phyloP scores from a whole-genome alignment of 2,113 vertebrate genomes.

The Clinocottus analis region DNA sequence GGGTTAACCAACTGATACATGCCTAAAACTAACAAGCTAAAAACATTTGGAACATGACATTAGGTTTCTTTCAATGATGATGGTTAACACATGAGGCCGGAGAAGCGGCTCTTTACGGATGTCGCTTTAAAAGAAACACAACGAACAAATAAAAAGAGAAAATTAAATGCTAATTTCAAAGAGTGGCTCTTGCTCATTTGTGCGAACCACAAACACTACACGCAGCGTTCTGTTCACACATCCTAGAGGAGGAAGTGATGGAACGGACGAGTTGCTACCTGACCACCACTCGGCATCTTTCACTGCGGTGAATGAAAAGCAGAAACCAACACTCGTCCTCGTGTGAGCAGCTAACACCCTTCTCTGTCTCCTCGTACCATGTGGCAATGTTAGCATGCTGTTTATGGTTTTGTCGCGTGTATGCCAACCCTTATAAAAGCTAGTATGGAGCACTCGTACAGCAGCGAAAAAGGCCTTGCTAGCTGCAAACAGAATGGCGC shows the following conservation, averaged over 20 bases:
- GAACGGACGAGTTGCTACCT: constrained; percentile 7
- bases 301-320: constrained; percentile 16
- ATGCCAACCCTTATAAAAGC: constrained; percentile 16
- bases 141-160: background rate
- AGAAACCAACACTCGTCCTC: background rate
- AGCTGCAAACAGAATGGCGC: background rate
- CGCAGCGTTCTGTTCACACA: constrained; percentile 52
- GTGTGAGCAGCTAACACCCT: background rate
- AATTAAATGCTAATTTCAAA: background rate
- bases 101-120: background rate
- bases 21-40: background rate
- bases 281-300: constrained; percentile 26
- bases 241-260: constrained; percentile 46
- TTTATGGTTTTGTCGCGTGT: constrained; percentile 4
- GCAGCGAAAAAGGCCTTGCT: background rate
- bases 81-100: background rate
- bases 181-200: background rate
- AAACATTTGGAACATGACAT: background rate
- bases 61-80: background rate
- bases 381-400: background rate
- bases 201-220: background rate
- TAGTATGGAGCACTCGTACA: background rate
- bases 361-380: background rate
- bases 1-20: constrained; percentile 8
- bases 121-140: background rate